These are phyloP conservation scores for Coracias cyanogaster DNA, from an alignment of 2,797 vertebrate genomes.

Conservation along the genomic window DNA sequence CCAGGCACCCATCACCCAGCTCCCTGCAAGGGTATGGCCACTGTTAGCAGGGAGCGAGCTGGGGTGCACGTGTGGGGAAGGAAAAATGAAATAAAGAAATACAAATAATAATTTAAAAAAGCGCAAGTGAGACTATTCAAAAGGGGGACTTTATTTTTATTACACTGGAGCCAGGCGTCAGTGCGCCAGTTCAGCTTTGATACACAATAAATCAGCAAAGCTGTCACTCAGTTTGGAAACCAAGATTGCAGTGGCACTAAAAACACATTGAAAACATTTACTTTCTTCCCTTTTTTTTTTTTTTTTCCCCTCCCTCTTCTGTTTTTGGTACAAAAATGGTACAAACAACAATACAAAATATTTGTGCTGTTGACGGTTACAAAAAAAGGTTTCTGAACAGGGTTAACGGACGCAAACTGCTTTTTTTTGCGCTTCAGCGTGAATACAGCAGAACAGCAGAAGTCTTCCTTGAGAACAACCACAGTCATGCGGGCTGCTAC, in stretches of 20 bases:
- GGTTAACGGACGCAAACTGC: conserved; percentile 81
- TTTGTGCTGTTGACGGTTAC: conserved; percentile 98
- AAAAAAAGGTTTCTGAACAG: conserved; percentile 86
- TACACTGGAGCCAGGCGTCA: conserved; percentile 86
- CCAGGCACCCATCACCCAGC: fast-evolving
- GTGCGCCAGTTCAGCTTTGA: conserved; percentile 83
- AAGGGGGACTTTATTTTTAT: conserved; percentile 95
- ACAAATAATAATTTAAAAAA: not conserved
- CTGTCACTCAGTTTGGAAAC: conserved; percentile 86
- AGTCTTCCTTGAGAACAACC: conserved; percentile 83
- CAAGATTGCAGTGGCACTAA: conserved; percentile 90
- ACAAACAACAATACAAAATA: conserved; percentile 99
- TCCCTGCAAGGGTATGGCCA: not conserved
- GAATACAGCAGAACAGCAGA: conserved; percentile 81
- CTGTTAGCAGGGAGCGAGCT: fast-evolving
- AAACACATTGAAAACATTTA: conserved; percentile 91
- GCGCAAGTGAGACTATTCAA: conserved; percentile 41
- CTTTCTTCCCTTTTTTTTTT: conserved; percentile 66
- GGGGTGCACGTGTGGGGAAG: not conserved
- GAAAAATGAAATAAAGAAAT: not conserved
- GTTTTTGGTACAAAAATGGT: conserved; percentile 95
- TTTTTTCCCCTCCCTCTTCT: conserved; percentile 56
- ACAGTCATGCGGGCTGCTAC: conserved; percentile 88
- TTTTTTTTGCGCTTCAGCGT: conserved; percentile 76
- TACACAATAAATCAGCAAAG: conserved; percentile 88